phyloP scores from a whole-genome alignment of 2,113 vertebrate genomes.

The Mohoua ochrocephala region DNA sequence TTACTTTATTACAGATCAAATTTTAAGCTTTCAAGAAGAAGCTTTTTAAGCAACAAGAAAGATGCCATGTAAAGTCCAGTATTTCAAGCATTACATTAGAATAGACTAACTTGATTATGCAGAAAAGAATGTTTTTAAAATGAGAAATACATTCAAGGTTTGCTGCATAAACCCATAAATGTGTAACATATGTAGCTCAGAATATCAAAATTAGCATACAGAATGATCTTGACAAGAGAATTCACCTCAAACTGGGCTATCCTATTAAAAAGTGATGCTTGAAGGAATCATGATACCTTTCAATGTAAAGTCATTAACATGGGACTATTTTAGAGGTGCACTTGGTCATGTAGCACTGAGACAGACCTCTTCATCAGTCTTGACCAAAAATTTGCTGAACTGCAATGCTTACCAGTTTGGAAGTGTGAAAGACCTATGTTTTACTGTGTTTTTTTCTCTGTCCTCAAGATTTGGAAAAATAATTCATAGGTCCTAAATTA shows the following conservation, averaged over 20 bases:
- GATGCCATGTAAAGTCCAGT: background rate
- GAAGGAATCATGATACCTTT: background rate
- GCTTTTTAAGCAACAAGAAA: background rate
- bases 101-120: background rate
- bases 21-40: background rate
- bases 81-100: background rate
- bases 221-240: background rate
- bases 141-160: background rate
- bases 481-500: background rate
- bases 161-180: background rate
- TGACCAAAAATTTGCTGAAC: background rate
- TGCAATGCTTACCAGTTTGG: background rate
- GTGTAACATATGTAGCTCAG: background rate
- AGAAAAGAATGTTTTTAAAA: background rate
- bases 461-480: background rate
- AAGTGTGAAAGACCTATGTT: background rate
- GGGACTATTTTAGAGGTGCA: background rate
- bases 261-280: background rate
- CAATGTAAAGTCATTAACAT: background rate
- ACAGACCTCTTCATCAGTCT: background rate
- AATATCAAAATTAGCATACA: background rate
- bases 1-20: background rate
- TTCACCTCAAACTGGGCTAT: background rate
- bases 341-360: background rate
- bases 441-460: background rate